These are phyloP conservation scores for Aphis craccivora DNA, from an alignment of 1,140 invertebrate genomes.

Conservation along the genomic window DNA sequence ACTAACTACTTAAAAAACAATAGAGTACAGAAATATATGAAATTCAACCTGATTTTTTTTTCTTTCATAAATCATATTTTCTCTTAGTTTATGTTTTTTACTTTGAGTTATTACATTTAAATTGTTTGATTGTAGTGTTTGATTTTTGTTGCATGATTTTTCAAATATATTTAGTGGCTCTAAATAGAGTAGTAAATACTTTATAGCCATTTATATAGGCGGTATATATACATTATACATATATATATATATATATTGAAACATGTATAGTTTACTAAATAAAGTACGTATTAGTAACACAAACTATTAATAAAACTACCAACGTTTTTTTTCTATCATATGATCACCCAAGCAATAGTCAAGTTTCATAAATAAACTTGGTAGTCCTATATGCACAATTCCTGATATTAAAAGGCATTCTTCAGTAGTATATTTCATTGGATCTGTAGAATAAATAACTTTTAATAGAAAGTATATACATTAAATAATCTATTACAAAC, in stretches of 20 bases:
- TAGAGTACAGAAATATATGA: neutral
- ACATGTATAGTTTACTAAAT: neutral
- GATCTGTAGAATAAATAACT: neutral
- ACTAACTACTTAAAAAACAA: neutral
- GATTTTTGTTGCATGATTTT: neutral
- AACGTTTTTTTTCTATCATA: neutral
- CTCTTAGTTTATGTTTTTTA: neutral
- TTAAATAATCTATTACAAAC: neutral
- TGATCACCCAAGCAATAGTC: neutral
- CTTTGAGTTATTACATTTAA: neutral
- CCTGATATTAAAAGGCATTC: neutral
- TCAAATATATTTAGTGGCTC: neutral
- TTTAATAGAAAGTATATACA: neutral
- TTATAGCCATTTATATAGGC: neutral
- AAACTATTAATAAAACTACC: neutral
- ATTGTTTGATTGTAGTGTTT: neutral
- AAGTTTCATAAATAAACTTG: neutral
- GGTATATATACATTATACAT: neutral
- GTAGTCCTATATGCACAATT: conserved; percentile 20
- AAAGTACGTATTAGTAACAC: neutral
- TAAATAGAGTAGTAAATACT: neutral
- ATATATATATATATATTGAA: too few relatives aligned
- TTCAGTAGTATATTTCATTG: neutral
- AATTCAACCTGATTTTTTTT: neutral
- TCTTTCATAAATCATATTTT: conserved; percentile 1